Evolutionary conservation across 2,888 invertebrate species (phyloP), one percentile per base, ranked within the genome.

Genomic region (Ochropleura plecta): DNA sequence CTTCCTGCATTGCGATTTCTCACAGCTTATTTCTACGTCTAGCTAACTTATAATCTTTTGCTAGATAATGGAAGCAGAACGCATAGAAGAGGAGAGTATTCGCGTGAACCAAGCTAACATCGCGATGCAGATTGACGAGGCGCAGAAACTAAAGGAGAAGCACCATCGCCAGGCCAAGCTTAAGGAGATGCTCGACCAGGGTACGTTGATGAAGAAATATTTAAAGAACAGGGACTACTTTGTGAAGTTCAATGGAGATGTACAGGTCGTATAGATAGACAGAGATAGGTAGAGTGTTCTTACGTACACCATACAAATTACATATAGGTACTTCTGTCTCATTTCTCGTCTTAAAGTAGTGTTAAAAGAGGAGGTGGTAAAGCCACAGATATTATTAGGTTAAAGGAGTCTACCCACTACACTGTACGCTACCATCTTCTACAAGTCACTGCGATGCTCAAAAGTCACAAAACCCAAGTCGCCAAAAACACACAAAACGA

Each of bases 81-180:
- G 97, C 42, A 97, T 97, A n/a, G 97, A 97, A 86, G 97, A 98
- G 87, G 98, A 98, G 91, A 97, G 97, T 77, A 96, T 97, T 67
- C 94, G 97, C 62, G 95, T 97, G 81, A 97, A 97, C 91, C 96
- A 97, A 78, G 97, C 97, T 12, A 96, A 97, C 89, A 97, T 97
- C 72, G 97, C 97, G 0, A 97, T 97, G 95, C 97, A 97, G 90
- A 97, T 97, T 70, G 97, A 97, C 64, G 97, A 97, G 84, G 97
- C 97, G 6, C 96, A 97, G 71, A 97, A 97, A 83, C 88, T 97
- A 64, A 96, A 96, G 80, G 96, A 97, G 83, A 97, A 97, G 71
- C 94, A 96, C 60, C 92, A 95, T 49, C 92, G 96, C 20, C 97
- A 97, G 86, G 90, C 94, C 42, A 95, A 96, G 81, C 97, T 97